These are phyloP conservation scores for Onchidella celtica DNA, from an alignment of 2,888 invertebrate species.

Conservation along the genomic window DNA sequence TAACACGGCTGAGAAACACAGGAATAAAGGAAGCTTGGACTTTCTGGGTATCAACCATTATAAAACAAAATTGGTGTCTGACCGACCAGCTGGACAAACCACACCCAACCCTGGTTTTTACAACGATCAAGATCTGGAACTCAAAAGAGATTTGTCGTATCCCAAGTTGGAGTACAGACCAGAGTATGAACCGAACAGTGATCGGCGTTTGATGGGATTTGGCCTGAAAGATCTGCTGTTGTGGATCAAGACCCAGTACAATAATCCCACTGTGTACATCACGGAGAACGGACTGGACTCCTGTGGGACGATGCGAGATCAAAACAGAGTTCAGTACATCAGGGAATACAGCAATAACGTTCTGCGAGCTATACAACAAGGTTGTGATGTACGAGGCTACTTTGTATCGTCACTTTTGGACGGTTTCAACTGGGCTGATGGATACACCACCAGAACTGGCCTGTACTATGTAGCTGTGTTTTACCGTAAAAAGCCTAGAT, in stretches of 20 bases:
- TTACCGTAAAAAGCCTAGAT: slow-evolving; percentile 85
- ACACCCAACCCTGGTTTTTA: slow-evolving; percentile 35
- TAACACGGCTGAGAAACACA: background rate
- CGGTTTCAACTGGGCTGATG: slow-evolving; percentile 90
- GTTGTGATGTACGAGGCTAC: slow-evolving; percentile 83
- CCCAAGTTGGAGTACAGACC: slow-evolving; percentile 34
- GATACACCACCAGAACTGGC: slow-evolving; percentile 87
- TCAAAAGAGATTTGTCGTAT: slow-evolving; percentile 25
- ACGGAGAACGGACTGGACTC: slow-evolving; percentile 74
- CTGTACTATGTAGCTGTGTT: slow-evolving; percentile 87
- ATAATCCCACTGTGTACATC: slow-evolving; percentile 59
- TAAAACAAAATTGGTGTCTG: slow-evolving; percentile 78
- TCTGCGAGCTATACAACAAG: slow-evolving; percentile 61
- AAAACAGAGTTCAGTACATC: slow-evolving; percentile 68
- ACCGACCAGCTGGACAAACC: slow-evolving; percentile 10
- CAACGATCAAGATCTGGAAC: slow-evolving; percentile 44
- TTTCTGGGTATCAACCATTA: slow-evolving; percentile 89
- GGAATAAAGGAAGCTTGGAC: slow-evolving; percentile 80
- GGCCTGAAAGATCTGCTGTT: slow-evolving; percentile 52
- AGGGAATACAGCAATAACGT: slow-evolving; percentile 42
- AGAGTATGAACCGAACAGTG: slow-evolving; percentile 2
- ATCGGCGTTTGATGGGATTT: background rate
- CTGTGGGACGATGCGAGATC: slow-evolving; percentile 69
- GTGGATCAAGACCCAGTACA: background rate
- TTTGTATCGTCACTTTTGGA: slow-evolving; percentile 90